Conservation (phyloP, 2,888 invertebrate genomes). For the Phorcus lineatus region DNA sequence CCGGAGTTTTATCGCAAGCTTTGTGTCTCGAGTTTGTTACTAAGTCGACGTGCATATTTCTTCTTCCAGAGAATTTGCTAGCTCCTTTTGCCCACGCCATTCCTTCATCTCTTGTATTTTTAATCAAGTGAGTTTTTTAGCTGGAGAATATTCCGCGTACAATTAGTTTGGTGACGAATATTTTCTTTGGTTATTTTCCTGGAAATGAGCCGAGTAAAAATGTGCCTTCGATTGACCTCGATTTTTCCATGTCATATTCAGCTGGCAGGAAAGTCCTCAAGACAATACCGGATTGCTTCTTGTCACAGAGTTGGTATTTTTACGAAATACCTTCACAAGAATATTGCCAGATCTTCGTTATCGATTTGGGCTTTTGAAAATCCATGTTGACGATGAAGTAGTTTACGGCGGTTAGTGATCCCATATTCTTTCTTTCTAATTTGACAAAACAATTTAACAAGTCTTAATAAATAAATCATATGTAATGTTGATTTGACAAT, state of each 20-base stretch:
- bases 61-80: not conserved
- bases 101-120: not conserved
- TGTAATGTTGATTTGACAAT: no score
- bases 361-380: no score
- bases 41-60: not conserved
- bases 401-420: no score
- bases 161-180: slow-evolving; percentile 8
- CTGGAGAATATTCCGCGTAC: not conserved
- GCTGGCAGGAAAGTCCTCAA: not conserved
- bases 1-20: not conserved
- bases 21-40: not conserved
- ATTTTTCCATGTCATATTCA: not conserved
- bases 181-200: not conserved
- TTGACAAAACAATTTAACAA: no score
- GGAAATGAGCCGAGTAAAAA: not conserved
- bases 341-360: no score
- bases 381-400: no score
- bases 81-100: not conserved
- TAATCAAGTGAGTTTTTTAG: not conserved
- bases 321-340: not conserved
- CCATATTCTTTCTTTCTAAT: no score
- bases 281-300: not conserved
- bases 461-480: no score
- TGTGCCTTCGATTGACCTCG: not conserved
- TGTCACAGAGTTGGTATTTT: not conserved